Base-by-base conservation (phyloP, 2,888 invertebrate species). In the Eupithecia tripunctaria region DNA sequence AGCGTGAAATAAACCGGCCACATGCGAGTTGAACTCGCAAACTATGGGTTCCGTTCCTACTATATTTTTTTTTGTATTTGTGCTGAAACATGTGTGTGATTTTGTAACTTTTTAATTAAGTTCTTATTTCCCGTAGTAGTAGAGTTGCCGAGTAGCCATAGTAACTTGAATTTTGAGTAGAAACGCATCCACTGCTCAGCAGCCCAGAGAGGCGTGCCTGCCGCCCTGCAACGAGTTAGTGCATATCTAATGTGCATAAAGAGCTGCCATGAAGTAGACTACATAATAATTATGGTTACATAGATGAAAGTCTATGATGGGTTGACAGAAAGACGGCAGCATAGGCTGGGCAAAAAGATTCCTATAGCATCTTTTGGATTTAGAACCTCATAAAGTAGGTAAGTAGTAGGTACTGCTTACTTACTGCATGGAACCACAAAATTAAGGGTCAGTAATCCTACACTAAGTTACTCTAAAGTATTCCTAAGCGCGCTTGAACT, bases 401-500 rank as follows among this genome's bases (percentile, higher is more conserved):
- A 47, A 14, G 0, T 41, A 32, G 32, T 32, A 32, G 4, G 7
- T 43, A n/a, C 43, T 43, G 43, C 43, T 18, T 25, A 56, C 25
- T 56, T 12, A 56, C 56, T 56, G 2, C 12, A n/a, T n/a, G 25
- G 56, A 56, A 56, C 56, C 25, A 56, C 56, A 56, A 21, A 14
- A 5, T 56, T 25, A 56, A 56, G 25, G 21, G 25, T 56, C 21
- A 56, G 51, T 56, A 56, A 56, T 21, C 68, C 71, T 32, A 41
- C 60, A 66, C 41, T 66, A 68, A 68, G 68, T 71, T 51, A 68
- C 65, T 62, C 67, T 71, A 62, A 74, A 74, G 74, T 71, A 74
- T 74, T 68, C 68, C 74, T 74, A 74, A 74, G 60, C 68, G 47
- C 41, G 60, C 65, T 65, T 68, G 73, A 74, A 75, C 79, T 77